Conservation (phyloP, 1,140 invertebrate species). For the Calephelis virginiensis region DNA sequence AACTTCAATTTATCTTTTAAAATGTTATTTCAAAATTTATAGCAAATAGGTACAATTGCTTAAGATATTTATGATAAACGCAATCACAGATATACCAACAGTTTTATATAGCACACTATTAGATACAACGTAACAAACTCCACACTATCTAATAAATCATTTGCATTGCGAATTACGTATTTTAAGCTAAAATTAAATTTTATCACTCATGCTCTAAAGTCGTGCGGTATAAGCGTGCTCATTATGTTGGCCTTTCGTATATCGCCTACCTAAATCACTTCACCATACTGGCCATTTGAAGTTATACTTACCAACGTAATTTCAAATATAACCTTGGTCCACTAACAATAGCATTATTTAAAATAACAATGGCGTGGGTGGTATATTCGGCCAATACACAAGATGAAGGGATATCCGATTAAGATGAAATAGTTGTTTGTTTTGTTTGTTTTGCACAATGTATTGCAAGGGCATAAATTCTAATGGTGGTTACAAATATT, state of each 20-base stretch:
- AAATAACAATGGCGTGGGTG: conserved; percentile 42
- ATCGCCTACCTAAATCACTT: conserved; percentile 42
- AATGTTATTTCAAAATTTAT: no score
- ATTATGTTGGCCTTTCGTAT: conserved; percentile 43
- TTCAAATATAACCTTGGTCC: conserved; percentile 49
- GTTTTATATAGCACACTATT: neutral
- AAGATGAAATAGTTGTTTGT: conserved; percentile 19
- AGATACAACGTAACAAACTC: neutral
- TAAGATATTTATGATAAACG: no score
- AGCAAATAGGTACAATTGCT: no score
- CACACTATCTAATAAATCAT: neutral
- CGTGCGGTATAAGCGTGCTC: conserved; percentile 31
- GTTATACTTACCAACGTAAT: conserved; percentile 38
- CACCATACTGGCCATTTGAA: conserved; percentile 44
- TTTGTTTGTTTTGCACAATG: neutral
- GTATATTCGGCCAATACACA: conserved; percentile 18
- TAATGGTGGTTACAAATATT: no score
- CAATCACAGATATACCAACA: no score
- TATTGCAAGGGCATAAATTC: neutral
- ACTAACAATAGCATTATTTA: conserved; percentile 43
- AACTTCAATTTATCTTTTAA: no score
- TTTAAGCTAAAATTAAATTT: conserved; percentile 2
- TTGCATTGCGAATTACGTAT: conserved; percentile 1
- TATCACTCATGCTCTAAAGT: conserved; percentile 11
- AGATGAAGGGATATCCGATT: conserved; percentile 36